Conservation (phyloP, 2,113 vertebrate genomes). For the Chloroceryle aenea region DNA sequence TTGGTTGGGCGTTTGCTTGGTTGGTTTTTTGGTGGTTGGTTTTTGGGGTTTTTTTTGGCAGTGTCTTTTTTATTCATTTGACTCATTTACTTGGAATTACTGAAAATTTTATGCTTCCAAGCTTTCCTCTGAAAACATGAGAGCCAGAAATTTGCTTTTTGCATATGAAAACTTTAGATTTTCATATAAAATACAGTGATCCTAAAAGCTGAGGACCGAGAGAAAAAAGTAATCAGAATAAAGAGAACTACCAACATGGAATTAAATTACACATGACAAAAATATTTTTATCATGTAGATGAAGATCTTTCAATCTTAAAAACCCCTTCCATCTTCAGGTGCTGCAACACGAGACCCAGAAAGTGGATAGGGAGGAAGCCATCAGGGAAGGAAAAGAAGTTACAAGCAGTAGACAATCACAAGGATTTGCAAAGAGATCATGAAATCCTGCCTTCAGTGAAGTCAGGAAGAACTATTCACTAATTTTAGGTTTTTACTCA, state of each 20-base stretch:
- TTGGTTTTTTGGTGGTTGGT: no score
- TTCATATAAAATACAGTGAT: not conserved
- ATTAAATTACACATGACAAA: conserved; percentile 6
- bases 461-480: not conserved
- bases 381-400: not conserved
- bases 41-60: not conserved
- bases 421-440: not conserved
- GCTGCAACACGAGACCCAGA: not conserved
- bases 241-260: conserved; percentile 4
- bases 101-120: not conserved
- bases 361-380: not conserved
- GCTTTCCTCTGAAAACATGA: not conserved
- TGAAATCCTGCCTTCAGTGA: not conserved
- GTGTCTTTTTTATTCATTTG: not conserved
- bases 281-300: conserved; percentile 45
- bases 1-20: not conserved
- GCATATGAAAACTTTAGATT: conserved; percentile 24
- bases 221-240: conserved; percentile 1
- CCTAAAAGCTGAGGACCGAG: not conserved
- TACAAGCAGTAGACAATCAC: not conserved
- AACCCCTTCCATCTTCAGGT: not conserved
- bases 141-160: not conserved
- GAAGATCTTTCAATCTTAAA: not conserved
- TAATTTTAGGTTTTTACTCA: not conserved
- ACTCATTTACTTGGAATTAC: not conserved